These are phyloP conservation scores for Recurvirostra avosetta DNA, from an alignment of 2,113 vertebrate genomes.

Conservation along the genomic window DNA sequence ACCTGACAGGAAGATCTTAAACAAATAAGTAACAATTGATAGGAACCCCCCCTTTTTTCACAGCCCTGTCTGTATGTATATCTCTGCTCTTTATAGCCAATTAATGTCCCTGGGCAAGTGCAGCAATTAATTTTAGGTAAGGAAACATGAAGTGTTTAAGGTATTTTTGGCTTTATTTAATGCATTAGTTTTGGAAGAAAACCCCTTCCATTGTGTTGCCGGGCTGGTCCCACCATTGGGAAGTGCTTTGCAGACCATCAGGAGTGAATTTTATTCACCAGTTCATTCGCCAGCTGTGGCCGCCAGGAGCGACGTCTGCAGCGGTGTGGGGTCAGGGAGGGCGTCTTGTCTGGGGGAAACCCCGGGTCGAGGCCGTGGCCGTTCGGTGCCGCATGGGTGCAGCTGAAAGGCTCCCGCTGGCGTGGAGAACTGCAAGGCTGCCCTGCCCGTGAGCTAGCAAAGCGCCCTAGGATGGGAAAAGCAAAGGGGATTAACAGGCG, in stretches of 20 bases:
- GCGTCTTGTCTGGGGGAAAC: not conserved
- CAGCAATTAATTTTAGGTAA: not conserved
- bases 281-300: fast-evolving
- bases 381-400: not conserved
- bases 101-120: not conserved
- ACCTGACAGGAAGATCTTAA: not conserved
- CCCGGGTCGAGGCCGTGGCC: not conserved
- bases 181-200: not conserved
- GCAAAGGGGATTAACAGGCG: not conserved
- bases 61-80: not conserved
- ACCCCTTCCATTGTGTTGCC: not conserved
- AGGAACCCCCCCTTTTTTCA: not conserved
- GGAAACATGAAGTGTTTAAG: not conserved
- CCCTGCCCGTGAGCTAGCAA: not conserved
- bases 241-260: not conserved
- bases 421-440: not conserved
- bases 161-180: not conserved
- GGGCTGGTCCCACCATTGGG: no score
- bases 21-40: not conserved
- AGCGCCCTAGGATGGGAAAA: not conserved
- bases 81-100: not conserved
- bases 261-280: not conserved
- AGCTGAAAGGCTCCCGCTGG: not conserved
- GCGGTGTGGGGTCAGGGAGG: not conserved
- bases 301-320: no score